Base-by-base conservation (phyloP, 2,113 vertebrate genomes). In the Poeciliopsis occidentalis region DNA sequence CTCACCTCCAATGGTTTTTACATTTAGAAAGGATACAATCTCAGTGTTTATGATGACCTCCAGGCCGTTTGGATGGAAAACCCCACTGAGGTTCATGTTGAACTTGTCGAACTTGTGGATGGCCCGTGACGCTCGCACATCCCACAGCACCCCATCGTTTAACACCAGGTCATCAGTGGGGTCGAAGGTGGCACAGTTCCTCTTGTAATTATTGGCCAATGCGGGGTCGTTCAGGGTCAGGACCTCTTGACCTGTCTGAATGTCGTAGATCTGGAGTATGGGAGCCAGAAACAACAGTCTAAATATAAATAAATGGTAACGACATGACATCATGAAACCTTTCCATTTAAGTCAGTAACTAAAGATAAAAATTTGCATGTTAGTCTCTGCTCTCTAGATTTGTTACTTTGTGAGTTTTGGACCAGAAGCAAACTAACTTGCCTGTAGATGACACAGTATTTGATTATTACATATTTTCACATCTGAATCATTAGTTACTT, bases 31-130 rank as follows among this genome's bases (percentile, higher is more conserved):
- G 96, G 96, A 99, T 99, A 99, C 98, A 15, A 99, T 98, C 92
- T 99, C 98, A 0, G 97, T 98, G 89, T 99, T 99, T 85, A 99
- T 88, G 92, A 99, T 97, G 91, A 99, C 96, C 90, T 99, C 98
- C 54, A 98, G 92, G 29, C 96, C 94, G 73, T 98, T 99, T 22
- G 98, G 98, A 87, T 99, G 98, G 86, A 99, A 99, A 54, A 98
- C 97, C 0, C 98, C 98, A 80, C 97, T 99, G 94, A 99, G 97
- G 92, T 97, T 98, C 96, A 97, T 97, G 94, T 99, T 99, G 95
- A 99, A 99, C 90, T 99, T 99, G 94, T 99, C 98, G 62, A 99
- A 99, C 92, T 99, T 99, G 85, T 99, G 98, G 71, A 99, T 95
- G 86, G 98, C 97, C 86, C 95, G 94, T 12, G 97, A 89, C 1